Percentiles rank a stretch among this genome's conserved stretches.
Evolutionary conservation across 2,888 invertebrate species (phyloP).

Genomic region (Cylindroiulus punctatus): DNA sequence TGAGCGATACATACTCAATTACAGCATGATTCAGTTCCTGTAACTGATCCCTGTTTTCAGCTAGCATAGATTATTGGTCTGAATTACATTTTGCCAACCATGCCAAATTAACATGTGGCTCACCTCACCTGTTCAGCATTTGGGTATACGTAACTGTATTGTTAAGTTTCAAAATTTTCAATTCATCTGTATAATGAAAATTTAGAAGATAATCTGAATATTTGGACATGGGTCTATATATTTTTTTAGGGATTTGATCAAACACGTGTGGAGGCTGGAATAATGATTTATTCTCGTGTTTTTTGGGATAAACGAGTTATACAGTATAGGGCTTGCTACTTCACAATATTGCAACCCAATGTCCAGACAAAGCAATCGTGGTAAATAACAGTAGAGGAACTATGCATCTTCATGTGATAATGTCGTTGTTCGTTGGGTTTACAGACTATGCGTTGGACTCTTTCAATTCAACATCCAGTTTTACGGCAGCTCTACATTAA

Average conservation of each 20-base stretch:
- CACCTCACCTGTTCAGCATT: too few relatives aligned
- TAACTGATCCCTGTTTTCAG: too few relatives aligned
- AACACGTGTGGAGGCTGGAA: neutral
- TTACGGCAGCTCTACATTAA: conserved; percentile 11
- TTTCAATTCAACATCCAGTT: neutral
- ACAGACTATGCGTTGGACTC: conserved; percentile 11
- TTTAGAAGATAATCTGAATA: neutral
- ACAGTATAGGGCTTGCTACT: neutral
- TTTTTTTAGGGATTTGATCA: neutral
- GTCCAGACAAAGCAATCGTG: neutral
- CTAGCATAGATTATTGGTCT: too few relatives aligned
- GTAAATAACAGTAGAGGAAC: neutral
- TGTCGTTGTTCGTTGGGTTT: neutral
- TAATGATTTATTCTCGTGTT: neutral
- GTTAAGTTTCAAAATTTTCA: too few relatives aligned
- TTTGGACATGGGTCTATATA: neutral
- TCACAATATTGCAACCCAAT: neutral
- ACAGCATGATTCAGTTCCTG: too few relatives aligned
- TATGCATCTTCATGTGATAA: conserved; percentile 2
- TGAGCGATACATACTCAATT: too few relatives aligned
- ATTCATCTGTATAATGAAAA: too few relatives aligned
- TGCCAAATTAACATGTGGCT: too few relatives aligned
- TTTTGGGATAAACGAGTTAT: neutral
- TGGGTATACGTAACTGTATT: too few relatives aligned
- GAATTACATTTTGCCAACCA: too few relatives aligned